phyloP scores from a whole-genome alignment of 2,797 vertebrate species.

The Poecilia wingei region DNA sequence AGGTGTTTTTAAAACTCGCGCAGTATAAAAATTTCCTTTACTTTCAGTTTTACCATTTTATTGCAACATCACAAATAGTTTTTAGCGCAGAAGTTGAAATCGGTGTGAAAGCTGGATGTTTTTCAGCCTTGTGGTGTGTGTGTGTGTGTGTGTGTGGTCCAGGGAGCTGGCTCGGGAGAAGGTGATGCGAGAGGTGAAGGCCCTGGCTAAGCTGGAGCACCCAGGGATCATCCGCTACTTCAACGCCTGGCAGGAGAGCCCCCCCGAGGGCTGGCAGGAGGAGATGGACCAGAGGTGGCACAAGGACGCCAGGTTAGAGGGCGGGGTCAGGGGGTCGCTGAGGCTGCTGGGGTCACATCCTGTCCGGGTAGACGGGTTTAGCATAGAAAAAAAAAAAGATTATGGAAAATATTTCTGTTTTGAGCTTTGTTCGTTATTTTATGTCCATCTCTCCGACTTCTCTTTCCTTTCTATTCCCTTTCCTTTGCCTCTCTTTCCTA shows the following conservation, averaged over 20 bases:
- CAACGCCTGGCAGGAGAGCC: conserved; percentile 98
- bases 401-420: not conserved
- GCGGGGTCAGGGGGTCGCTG: not conserved
- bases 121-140: not conserved
- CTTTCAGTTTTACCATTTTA: not conserved
- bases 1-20: not conserved
- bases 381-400: not conserved
- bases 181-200: conserved; percentile 98
- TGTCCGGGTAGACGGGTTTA: not conserved
- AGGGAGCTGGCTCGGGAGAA: conserved; percentile 96
- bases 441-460: not conserved
- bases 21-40: not conserved
- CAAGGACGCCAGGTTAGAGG: conserved; percentile 89
- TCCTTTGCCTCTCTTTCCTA: not conserved
- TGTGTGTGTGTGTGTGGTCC: not conserved
- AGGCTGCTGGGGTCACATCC: not conserved
- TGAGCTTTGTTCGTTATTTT: not conserved
- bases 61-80: not conserved
- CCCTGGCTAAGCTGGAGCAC: conserved; percentile 95
- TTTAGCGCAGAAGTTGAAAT: no score
- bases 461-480: not conserved
- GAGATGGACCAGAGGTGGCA: conserved; percentile 96
- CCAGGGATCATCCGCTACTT: conserved; percentile 98
- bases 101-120: not conserved
- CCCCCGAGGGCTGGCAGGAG: conserved; percentile 97